These are phyloP conservation scores for Channa maculata DNA, from an alignment of 2,113 vertebrate species.

Conservation along the genomic window DNA sequence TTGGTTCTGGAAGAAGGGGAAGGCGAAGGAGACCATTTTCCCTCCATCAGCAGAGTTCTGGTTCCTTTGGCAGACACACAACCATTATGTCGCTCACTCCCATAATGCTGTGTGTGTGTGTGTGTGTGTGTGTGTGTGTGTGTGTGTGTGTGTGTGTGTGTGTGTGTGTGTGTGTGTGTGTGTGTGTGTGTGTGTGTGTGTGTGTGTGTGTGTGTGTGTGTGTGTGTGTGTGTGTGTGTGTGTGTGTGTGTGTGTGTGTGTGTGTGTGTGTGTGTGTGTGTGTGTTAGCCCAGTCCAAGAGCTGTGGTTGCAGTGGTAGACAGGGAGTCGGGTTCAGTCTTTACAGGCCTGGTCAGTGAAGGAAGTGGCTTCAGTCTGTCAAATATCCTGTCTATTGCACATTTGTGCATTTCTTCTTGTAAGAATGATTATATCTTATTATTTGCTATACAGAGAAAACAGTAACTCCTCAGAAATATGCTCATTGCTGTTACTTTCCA, in stretches of 20 bases:
- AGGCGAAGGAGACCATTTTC: slow-evolving; percentile 50
- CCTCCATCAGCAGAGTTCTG: slow-evolving; percentile 74
- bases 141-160: slow-evolving; percentile 28
- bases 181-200: slow-evolving; percentile 31
- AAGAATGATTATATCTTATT: background rate
- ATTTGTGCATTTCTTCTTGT: slow-evolving; percentile 17
- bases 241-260: slow-evolving; percentile 15
- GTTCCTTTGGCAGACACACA: slow-evolving; percentile 59
- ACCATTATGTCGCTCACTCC: slow-evolving; percentile 49
- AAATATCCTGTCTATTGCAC: slow-evolving; percentile 12
- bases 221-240: slow-evolving; percentile 16
- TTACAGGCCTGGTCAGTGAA: slow-evolving; percentile 25
- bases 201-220: slow-evolving; percentile 18
- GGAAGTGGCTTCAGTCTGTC: slow-evolving; percentile 40
- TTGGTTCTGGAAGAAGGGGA: slow-evolving; percentile 48
- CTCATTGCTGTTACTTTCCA: slow-evolving; percentile 22
- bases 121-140: slow-evolving; percentile 25
- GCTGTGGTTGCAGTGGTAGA: slow-evolving; percentile 72
- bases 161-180: slow-evolving; percentile 29
- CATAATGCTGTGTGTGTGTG: slow-evolving; percentile 37
- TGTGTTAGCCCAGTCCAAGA: slow-evolving; percentile 41
- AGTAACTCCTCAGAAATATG: slow-evolving; percentile 46
- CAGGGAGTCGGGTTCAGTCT: slow-evolving; percentile 50
- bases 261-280: slow-evolving; percentile 21
- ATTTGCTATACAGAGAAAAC: slow-evolving; percentile 34